Percentiles rank a stretch among this genome's conserved stretches.
Conservation (phyloP, 2,797 vertebrate species). For the Rhinogobio ventralis region DNA sequence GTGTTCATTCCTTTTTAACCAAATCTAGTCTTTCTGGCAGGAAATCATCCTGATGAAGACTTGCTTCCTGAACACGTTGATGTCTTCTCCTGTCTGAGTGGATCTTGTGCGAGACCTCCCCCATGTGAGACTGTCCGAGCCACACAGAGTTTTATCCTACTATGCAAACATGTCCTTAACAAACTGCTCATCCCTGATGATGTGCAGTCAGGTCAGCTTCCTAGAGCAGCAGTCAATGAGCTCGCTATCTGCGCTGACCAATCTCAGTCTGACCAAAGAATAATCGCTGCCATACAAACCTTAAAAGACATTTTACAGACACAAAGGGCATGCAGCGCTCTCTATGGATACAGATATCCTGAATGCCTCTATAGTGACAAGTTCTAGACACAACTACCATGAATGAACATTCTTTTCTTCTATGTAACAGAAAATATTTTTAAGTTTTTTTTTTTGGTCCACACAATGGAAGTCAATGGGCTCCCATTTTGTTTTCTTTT, state of each 20-base stretch:
- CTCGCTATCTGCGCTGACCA: slow-evolving; percentile 69
- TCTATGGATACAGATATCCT: slow-evolving; percentile 83
- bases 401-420: background rate
- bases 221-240: slow-evolving; percentile 68
- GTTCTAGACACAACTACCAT: slow-evolving; percentile 44
- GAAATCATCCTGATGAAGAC: slow-evolving; percentile 37
- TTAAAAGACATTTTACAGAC: slow-evolving; percentile 75
- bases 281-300: slow-evolving; percentile 53
- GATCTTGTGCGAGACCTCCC: slow-evolving; percentile 70
- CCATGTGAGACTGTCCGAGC: slow-evolving; percentile 75
- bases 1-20: background rate
- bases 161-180: slow-evolving; percentile 78
- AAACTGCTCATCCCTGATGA: slow-evolving; percentile 64
- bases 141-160: slow-evolving; percentile 76
- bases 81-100: slow-evolving; percentile 81
- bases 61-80: slow-evolving; percentile 60
- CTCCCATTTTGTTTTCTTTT: background rate
- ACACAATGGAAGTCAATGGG: background rate
- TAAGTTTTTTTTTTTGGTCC: background rate
- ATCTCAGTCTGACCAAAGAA: slow-evolving; percentile 46
- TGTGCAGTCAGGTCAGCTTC: slow-evolving; percentile 64
- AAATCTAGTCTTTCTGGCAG: slow-evolving; percentile 32
- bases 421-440: background rate
- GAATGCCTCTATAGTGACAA: slow-evolving; percentile 82
- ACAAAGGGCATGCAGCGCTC: slow-evolving; percentile 75